These are phyloP conservation scores for Drosophila formosana DNA, from an alignment of 2,888 invertebrate species.

Conservation along the genomic window DNA sequence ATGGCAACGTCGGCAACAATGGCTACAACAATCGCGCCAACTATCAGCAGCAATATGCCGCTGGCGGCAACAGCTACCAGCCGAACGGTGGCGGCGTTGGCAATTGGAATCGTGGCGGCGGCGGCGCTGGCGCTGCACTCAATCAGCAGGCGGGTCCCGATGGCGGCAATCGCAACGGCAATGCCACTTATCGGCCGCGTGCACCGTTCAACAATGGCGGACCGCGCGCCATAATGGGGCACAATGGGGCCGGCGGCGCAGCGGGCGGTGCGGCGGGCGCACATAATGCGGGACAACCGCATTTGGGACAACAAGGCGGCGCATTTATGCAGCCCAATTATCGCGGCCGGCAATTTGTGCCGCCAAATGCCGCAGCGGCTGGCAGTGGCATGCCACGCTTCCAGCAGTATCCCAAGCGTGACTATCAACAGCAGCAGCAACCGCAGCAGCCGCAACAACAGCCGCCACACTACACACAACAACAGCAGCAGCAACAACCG, in stretches of 20 bases:
- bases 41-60: constrained; percentile 73
- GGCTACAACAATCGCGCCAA: constrained; percentile 61
- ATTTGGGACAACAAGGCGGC: constrained; percentile 65
- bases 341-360: constrained; percentile 82
- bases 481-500: constrained; percentile 67
- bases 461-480: constrained; percentile 32
- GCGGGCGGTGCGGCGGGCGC: constrained; percentile 54
- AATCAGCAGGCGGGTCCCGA: constrained; percentile 55
- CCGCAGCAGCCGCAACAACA: constrained; percentile 60
- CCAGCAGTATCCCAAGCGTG: constrained; percentile 83
- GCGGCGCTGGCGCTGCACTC: constrained; percentile 42
- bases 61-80: constrained; percentile 71
- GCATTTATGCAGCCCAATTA: constrained; percentile 74
- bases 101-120: constrained; percentile 58
- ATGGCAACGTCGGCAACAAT: constrained; percentile 38
- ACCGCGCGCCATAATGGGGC: constrained; percentile 82
- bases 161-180: constrained; percentile 66
- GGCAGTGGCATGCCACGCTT: constrained; percentile 79
- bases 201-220: constrained; percentile 79
- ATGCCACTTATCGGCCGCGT: constrained; percentile 77
- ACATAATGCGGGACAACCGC: constrained; percentile 70
- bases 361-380: constrained; percentile 62
- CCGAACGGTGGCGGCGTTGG: constrained; percentile 63
- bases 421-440: constrained; percentile 79
- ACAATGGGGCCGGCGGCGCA: constrained; percentile 65